Percentiles rank a stretch among this genome's conserved stretches.
These are phyloP conservation scores for Salvelinus namaycush DNA, from an alignment of 2,113 vertebrate genomes.

Conservation along the genomic window DNA sequence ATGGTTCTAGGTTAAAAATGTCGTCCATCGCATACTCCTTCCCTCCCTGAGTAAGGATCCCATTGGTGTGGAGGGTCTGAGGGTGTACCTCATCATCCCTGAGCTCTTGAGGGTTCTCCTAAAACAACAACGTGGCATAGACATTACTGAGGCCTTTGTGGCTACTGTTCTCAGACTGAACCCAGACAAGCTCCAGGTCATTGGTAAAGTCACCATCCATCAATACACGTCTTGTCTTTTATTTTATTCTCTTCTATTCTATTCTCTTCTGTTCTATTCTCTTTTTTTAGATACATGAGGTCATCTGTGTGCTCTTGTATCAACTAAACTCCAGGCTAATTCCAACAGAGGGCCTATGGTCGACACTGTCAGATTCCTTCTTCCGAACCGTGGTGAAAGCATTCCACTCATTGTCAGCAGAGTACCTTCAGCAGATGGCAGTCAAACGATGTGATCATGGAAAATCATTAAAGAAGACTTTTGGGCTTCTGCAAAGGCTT, in stretches of 20 bases:
- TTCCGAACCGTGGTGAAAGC: slow-evolving; percentile 38
- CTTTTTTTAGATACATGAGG: not conserved
- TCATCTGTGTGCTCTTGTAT: not conserved
- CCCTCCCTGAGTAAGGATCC: slow-evolving; percentile 22
- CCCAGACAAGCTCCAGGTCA: not conserved
- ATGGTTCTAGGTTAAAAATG: slow-evolving; percentile 31
- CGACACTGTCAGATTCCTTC: slow-evolving; percentile 27
- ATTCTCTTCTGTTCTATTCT: not conserved
- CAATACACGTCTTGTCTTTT: not conserved
- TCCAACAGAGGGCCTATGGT: slow-evolving; percentile 44
- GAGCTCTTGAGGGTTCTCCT: slow-evolving; percentile 37
- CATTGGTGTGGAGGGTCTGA: slow-evolving; percentile 33
- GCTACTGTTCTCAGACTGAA: slow-evolving; percentile 32
- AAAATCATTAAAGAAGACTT: too few relatives aligned
- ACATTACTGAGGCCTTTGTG: slow-evolving; percentile 22
- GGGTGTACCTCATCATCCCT: slow-evolving; percentile 51
- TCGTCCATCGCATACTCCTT: slow-evolving; percentile 25
- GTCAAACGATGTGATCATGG: too few relatives aligned
- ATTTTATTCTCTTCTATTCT: too few relatives aligned
- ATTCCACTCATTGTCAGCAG: slow-evolving; percentile 22
- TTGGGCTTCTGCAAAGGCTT: too few relatives aligned
- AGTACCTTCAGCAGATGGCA: not conserved
- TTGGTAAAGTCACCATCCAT: slow-evolving; percentile 30
- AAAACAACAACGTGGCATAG: not conserved
- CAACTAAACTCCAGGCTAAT: not conserved